phyloP scores from a whole-genome alignment of 1,140 invertebrate species.

The Sitophilus oryzae region DNA sequence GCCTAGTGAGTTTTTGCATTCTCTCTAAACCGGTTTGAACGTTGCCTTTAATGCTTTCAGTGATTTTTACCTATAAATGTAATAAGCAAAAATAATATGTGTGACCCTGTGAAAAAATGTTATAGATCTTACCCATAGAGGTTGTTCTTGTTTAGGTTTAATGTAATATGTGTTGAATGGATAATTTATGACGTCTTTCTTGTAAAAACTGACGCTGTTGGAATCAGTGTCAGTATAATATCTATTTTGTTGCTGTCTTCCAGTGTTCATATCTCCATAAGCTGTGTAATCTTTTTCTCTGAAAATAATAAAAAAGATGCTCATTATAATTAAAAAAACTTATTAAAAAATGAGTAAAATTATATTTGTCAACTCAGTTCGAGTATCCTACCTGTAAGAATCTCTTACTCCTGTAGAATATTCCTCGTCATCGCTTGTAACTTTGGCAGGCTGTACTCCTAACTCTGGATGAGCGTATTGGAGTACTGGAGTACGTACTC shows the following conservation, averaged over 20 bases:
- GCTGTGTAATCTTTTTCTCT: constrained; percentile 23
- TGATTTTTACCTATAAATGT: constrained; percentile 49
- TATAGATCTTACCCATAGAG: constrained; percentile 52
- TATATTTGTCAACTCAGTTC: background rate
- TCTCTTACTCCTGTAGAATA: constrained; percentile 8
- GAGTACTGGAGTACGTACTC: constrained; percentile 62
- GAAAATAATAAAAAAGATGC: too few species aligned
- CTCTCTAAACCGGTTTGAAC: constrained; percentile 63
- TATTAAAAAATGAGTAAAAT: background rate
- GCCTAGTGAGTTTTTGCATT: constrained; percentile 61
- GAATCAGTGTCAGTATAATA: constrained; percentile 18
- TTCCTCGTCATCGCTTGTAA: constrained; percentile 44
- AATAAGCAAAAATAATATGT: background rate
- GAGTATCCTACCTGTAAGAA: constrained; percentile 16
- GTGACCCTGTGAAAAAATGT: background rate
- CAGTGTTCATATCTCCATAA: constrained; percentile 29
- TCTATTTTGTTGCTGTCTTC: constrained; percentile 22
- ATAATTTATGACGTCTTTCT: constrained; percentile 46
- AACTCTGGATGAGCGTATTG: constrained; percentile 74
- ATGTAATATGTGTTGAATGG: constrained; percentile 49
- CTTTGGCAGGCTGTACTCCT: constrained; percentile 66
- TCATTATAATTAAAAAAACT: too few species aligned
- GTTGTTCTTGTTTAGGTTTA: constrained; percentile 51
- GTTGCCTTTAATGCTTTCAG: constrained; percentile 64
- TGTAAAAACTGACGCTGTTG: constrained; percentile 21